Evolutionary conservation across 2,888 invertebrate species (phyloP), one percentile per base, ranked within the genome.

Genomic region (Myopa testacea): DNA sequence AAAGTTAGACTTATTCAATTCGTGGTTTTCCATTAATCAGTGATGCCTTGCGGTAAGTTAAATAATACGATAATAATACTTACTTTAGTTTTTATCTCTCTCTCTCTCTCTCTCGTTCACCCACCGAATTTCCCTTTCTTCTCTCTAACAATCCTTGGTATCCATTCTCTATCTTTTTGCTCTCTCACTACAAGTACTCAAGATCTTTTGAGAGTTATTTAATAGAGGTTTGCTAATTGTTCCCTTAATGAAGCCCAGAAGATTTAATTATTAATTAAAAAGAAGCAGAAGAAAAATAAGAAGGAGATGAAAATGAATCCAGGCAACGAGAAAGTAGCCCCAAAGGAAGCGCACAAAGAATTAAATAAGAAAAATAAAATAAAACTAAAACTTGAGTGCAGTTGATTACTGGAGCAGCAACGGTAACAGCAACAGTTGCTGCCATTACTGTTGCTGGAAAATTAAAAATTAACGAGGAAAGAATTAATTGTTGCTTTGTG

Each of bases 251-350:
- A 72, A 60, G 34, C 72, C 40, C 72, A 40, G 37, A n/a, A 72
- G 60, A 72, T 72, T 72, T 58, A 60, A 60, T 72, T 55, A 60
- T 72, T 72, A 55, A 72, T 72, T 72, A 60, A 60, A 14, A 72
- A 40, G 58, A 37, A 60, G 58, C 8, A 37, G 40, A 10, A 50
- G 10, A 14, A 10, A 10, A 2, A 50, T 50, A 14, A 14, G 8
- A 50, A 14, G 14, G 3, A 50, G 50, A 14, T 50, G 14, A 50
- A 10, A 50, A 50, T 50, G 1, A 50, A 50, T 8, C 50, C 14
- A 8, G 8, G 8, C 7, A 19, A 12, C 7, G 34, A 50, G 12
- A 26, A 19, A 26, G 34, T 26, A 19, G 14, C 50, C 50, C 50
- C 14, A 1, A 1, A 12, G 26, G 12, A 19, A 19, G 62, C 8